Evolutionary conservation across 2,797 vertebrate species (phyloP), one percentile per base, ranked within the genome.

Genomic region (Myripristis murdjan): DNA sequence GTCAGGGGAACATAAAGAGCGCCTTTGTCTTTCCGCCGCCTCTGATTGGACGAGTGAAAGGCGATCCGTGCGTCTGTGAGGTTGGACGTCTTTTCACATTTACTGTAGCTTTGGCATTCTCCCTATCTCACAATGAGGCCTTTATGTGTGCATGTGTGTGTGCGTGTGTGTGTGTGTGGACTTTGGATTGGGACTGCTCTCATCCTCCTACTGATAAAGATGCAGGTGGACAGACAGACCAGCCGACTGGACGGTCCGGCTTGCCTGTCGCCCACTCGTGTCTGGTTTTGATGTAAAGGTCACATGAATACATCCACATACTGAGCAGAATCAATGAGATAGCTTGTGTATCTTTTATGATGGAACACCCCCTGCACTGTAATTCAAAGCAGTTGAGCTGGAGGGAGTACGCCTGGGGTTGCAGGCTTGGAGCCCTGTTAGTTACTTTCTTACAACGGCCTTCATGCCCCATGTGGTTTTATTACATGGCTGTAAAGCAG

Each of bases 31-130:
- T 35, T 31, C 48, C 35, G 41, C 76, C 76, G 89, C 86, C 54
- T 75, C 58, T 58, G 49, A 60, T 78, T 54, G 65, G 31, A 66
- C 67, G 59, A 76, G 62, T 75, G 86, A 87, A 92, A 91, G 78
- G 20, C 9, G 71, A 91, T 89, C 88, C 14, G 9, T 82, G 87
- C 52, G 66, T 91, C 64, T 78, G 73, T 61, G 75, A 85, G 73
- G 72, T 59, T 70, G 83, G 85, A 85, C 70, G 55, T 90, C 85
- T 92, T 91, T 91, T 89, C 82, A 62, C 81, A 58, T 90, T 90
- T 87, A 77, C 77, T 80, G 60, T 63, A 73, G 84, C 77, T 77
- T 22, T 58, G 70, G 73, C 82, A 75, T 87, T 82, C 79, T 88
- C 70, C 72, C 43, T 60, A 47, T 82, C 75, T 79, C 83, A 93